Evolutionary conservation across 2,113 vertebrate species (phyloP).

Genomic region (Thalassoma bifasciatum): DNA sequence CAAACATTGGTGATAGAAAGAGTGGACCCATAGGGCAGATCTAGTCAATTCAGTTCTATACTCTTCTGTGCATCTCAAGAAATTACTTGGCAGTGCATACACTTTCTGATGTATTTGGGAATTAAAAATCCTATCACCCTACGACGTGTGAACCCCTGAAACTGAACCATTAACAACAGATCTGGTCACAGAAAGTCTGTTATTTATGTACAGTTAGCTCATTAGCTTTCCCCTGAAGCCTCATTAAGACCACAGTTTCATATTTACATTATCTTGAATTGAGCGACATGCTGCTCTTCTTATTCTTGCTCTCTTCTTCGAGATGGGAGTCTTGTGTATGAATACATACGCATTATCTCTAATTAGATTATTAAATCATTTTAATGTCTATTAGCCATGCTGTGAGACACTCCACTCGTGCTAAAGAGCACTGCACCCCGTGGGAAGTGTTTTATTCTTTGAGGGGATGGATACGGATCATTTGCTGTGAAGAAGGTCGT

Average conservation of each 20-base stretch:
- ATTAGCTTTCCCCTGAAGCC: slow-evolving; percentile 7
- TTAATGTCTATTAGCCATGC: slow-evolving; percentile 49
- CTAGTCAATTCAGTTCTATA: too few species aligned
- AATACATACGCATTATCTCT: slow-evolving; percentile 38
- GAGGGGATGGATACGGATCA: slow-evolving; percentile 27
- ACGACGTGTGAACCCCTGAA: too few species aligned
- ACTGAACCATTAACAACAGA: neutral
- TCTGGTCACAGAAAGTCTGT: neutral
- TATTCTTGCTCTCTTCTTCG: neutral
- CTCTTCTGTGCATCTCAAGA: neutral
- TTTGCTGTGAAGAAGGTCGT: slow-evolving; percentile 49
- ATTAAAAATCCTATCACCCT: neutral
- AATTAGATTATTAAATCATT: slow-evolving; percentile 52
- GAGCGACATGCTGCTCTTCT: slow-evolving; percentile 18
- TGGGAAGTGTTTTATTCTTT: slow-evolving; percentile 35
- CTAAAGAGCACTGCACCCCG: slow-evolving; percentile 27
- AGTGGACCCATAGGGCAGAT: too few species aligned
- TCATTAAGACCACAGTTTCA: slow-evolving; percentile 11
- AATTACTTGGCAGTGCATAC: neutral
- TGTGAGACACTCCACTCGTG: slow-evolving; percentile 39
- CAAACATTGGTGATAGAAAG: too few species aligned
- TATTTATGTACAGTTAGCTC: neutral
- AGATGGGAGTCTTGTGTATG: slow-evolving; percentile 2
- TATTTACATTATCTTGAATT: slow-evolving; percentile 20
- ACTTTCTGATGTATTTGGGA: neutral